These are phyloP conservation scores for Cliona cf. orientalis DNA, from an alignment of 37 sponge, comb jelly and placozoan genomes.

Conservation along the genomic window DNA sequence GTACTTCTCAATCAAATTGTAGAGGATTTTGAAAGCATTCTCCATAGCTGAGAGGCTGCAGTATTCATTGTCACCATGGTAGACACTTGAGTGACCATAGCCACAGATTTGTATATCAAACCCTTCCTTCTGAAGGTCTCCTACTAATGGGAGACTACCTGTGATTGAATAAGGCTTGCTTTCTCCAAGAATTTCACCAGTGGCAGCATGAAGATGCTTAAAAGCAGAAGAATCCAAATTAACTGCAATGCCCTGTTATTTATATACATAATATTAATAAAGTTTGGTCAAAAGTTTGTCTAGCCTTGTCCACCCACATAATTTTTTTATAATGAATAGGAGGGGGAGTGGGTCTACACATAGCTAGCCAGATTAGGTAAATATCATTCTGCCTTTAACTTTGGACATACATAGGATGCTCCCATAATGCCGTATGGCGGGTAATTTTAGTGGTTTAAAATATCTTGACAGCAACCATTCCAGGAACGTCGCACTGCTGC, in stretches of 20 bases:
- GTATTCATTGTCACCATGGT: constrained; percentile 90
- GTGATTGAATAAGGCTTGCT: constrained; percentile 72
- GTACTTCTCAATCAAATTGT: constrained; percentile 47
- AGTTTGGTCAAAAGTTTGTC: too few species aligned
- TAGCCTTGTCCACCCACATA: too few species aligned
- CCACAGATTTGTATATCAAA: constrained; percentile 80
- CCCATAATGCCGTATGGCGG: too few species aligned
- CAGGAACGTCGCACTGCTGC: too few species aligned
- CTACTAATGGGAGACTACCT: constrained; percentile 80
- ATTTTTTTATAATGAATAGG: too few species aligned
- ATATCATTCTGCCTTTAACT: too few species aligned
- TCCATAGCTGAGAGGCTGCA: constrained; percentile 71
- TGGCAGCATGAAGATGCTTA: constrained; percentile 50
- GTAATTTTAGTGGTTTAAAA: too few species aligned
- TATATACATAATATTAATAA: too few species aligned
- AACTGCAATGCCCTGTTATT: constrained; percentile 81
- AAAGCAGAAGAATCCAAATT: constrained; percentile 69
- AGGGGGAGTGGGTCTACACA: too few species aligned
- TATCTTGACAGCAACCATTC: too few species aligned
- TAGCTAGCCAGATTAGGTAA: too few species aligned
- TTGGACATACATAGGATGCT: too few species aligned
- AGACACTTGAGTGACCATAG: constrained; percentile 78
- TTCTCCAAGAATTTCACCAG: constrained; percentile 64
- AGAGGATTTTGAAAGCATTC: constrained; percentile 75
- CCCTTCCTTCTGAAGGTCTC: constrained; percentile 72